A percentile compares a stretch with the other conserved stretches of the same genome.
These are phyloP conservation scores for Drosophila merina DNA, from an alignment of 2,888 invertebrate species.

Conservation along the genomic window DNA sequence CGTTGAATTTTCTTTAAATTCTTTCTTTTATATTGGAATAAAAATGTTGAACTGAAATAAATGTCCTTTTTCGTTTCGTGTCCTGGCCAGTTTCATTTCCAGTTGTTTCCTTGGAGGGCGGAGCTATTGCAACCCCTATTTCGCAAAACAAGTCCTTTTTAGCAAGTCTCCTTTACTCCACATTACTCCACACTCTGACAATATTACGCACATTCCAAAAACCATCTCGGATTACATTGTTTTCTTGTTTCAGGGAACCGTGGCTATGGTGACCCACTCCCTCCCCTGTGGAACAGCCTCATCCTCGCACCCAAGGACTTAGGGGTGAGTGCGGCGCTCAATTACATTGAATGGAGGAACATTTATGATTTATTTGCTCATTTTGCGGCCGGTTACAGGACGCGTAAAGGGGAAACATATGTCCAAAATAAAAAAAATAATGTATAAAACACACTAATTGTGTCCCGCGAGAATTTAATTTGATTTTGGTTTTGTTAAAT, in stretches of 20 bases:
- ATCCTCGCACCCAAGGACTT: conserved; percentile 9
- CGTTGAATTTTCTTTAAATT: background rate
- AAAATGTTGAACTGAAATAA: conserved; percentile 10
- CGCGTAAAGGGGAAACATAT: conserved; percentile 53
- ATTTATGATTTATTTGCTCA: conserved; percentile 78
- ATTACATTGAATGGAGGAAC: conserved; percentile 69
- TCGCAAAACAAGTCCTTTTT: conserved; percentile 6
- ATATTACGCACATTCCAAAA: conserved; percentile 56
- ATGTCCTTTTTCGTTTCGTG: conserved; percentile 9
- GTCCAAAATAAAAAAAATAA: conserved; percentile 39
- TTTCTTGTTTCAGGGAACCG: conserved; percentile 51
- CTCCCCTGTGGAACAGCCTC: background rate
- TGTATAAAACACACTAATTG: conserved; percentile 56
- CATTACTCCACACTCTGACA: conserved; percentile 32
- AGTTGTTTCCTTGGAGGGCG: conserved; percentile 45
- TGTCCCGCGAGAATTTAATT: conserved; percentile 55
- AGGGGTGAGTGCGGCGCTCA: conserved; percentile 50
- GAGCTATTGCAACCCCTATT: conserved; percentile 57
- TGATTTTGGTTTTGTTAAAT: conserved; percentile 28
- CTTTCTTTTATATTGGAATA: conserved; percentile 17
- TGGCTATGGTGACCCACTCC: conserved; percentile 64
- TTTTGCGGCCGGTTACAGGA: conserved; percentile 56
- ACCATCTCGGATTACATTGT: conserved; percentile 63
- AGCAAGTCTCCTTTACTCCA: conserved; percentile 24
- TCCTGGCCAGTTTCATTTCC: conserved; percentile 31